A percentile compares a stretch with the other conserved stretches of the same genome.
phyloP scores from a whole-genome alignment of 2,797 vertebrate genomes.

The Gymnodraco acuticeps region DNA sequence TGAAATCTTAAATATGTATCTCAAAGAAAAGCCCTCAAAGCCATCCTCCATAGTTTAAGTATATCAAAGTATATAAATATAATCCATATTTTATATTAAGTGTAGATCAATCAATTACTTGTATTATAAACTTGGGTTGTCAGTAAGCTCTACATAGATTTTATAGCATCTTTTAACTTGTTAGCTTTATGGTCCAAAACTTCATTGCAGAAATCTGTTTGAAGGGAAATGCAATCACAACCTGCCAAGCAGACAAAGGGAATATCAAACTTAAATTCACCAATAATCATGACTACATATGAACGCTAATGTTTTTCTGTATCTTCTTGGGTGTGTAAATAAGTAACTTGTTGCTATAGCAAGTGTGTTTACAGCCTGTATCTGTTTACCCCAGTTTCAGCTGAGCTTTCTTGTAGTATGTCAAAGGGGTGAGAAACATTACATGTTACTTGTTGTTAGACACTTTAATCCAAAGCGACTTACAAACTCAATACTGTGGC shows the following conservation, averaged over 20 bases:
- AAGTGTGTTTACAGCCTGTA: not conserved
- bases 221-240: not conserved
- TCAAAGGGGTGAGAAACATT: constrained; percentile 11
- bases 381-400: not conserved
- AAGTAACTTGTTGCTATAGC: not conserved
- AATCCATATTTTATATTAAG: not conserved
- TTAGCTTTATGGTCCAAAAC: not conserved
- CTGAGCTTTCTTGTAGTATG: not conserved
- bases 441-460: too few relatives aligned
- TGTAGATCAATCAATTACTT: not conserved
- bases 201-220: not conserved
- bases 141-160: not conserved
- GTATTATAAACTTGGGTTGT: not conserved
- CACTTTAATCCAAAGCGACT: too few relatives aligned
- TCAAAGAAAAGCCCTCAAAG: not conserved
- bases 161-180: not conserved
- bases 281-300: not conserved
- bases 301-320: not conserved
- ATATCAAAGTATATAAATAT: not conserved
- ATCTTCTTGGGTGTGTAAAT: not conserved
- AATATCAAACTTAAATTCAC: not conserved
- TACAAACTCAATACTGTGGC: too few relatives aligned
- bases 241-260: too few relatives aligned
- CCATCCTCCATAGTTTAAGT: not conserved
- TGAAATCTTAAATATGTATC: not conserved